These are phyloP conservation scores for Mactra quadrangularis DNA, from an alignment of 1,140 invertebrate species.

Conservation along the genomic window DNA sequence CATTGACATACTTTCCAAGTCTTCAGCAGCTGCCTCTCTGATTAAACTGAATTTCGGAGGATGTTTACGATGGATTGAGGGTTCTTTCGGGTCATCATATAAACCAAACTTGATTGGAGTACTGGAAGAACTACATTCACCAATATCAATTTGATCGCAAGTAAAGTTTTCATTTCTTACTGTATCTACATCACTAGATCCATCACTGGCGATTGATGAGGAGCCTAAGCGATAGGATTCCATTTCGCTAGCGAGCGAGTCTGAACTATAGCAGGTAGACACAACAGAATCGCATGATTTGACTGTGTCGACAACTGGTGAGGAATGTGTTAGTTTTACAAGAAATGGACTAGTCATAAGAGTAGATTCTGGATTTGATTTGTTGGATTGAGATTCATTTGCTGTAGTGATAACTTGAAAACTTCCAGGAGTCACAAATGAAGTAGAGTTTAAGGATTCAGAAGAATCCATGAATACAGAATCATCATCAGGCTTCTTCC, in stretches of 20 bases:
- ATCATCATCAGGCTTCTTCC: constrained; percentile 40
- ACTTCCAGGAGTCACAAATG: neutral
- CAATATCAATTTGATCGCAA: constrained; percentile 51
- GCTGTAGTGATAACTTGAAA: neutral
- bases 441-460: neutral
- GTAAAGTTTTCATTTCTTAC: neutral
- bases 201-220: constrained; percentile 13
- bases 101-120: constrained; percentile 56
- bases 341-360: neutral
- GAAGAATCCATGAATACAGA: neutral
- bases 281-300: constrained; percentile 1
- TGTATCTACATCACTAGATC: constrained; percentile 50
- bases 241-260: constrained; percentile 54
- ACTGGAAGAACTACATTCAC: constrained; percentile 57
- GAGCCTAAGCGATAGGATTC: constrained; percentile 48
- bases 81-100: constrained; percentile 25
- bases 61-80: constrained; percentile 22
- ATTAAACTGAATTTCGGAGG: constrained; percentile 58
- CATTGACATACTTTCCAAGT: constrained; percentile 69
- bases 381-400: neutral
- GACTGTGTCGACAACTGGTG: neutral
- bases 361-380: neutral
- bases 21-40: constrained; percentile 64
- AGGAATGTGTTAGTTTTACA: neutral
- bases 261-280: constrained; percentile 48